Evolutionary conservation across 2,113 vertebrate species (phyloP), one percentile per base, ranked within the genome.

Genomic region (Carassius carassius): DNA sequence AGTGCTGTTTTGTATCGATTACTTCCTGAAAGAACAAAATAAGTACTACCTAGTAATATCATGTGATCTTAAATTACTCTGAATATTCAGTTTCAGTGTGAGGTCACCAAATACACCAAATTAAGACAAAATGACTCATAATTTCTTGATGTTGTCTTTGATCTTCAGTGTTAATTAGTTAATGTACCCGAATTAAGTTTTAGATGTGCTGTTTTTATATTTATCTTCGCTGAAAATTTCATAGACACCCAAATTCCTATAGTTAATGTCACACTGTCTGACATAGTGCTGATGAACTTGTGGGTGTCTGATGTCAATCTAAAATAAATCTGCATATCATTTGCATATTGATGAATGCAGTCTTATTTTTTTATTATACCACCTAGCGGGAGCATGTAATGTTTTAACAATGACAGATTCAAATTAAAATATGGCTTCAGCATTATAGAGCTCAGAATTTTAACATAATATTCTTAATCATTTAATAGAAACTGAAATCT

Each of bases 271-370:
- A 8, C 23, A 23, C 70, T 23, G 11, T 73, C 70, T 16, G 37
- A 44, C 37, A n/a, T 19, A 35, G 51, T 21, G 23, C 47, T 76
- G 23, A 74, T 49, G n/a, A 75, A 75, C 73, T 51, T 35, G 67
- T 49, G 44, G 49, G 10, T 35, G 17, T 78, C 51, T 58, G 75
- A 11, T 35, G 75, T 35, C 58, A 13, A 47, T 47, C n/a, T 74
- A 23, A 47, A 74, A 74, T 58, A 78, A 37, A 58, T 78, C 23
- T 78, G 75, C 75, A 58, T 78, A 78, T 58, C 1, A 78, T 78
- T 58, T 58, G 75, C 75, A 78, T 58, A 37, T 78, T 32, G 25
- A 78, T 58, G 75, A 58, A 58, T 35, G 49, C 29, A 37, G 5
- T 58, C n/a, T 3, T 74, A 25, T 74, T 74, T 47, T 14, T 23